A percentile compares a stretch with the other conserved stretches of the same genome.
Evolutionary conservation across 2,888 invertebrate genomes (phyloP).

Genomic region (Campaea margaritaria): DNA sequence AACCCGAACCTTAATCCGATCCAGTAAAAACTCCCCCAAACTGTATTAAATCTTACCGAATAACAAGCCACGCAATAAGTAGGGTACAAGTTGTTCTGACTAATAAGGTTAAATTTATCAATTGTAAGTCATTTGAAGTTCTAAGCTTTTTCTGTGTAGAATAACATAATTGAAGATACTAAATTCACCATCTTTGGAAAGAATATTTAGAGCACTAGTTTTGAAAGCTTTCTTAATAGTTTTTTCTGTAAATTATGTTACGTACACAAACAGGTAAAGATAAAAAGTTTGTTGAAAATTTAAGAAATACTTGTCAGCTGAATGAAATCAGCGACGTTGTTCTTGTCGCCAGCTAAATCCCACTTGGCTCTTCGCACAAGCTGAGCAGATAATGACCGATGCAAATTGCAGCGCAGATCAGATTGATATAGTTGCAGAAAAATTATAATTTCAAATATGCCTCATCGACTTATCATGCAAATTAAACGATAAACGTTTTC

Average conservation of each 20-base stretch:
- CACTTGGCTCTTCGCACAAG: not conserved
- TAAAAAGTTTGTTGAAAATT: no score
- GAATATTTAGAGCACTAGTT: no score
- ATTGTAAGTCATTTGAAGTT: not conserved
- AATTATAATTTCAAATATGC: constrained; percentile 59
- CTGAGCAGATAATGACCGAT: constrained; percentile 33
- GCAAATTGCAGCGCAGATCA: constrained; percentile 30
- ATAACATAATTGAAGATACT: no score
- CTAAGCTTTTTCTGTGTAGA: not conserved
- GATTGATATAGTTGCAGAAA: constrained; percentile 44
- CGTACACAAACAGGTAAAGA: no score
- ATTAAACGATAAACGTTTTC: no score
- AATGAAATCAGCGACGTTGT: no score
- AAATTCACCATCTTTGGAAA: no score
- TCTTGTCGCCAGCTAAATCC: no score
- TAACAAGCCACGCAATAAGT: constrained; percentile 4
- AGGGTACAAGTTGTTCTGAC: not conserved
- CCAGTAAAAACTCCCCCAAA: constrained; percentile 48
- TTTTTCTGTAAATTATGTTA: no score
- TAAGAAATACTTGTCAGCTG: not conserved
- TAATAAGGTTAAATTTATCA: not conserved
- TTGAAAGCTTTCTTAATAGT: no score
- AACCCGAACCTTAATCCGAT: constrained; percentile 56
- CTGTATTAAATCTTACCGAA: constrained; percentile 40
- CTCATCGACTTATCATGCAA: constrained; percentile 39